Conservation (phyloP, 2,113 vertebrate species). For the Hipposideros armiger region DNA sequence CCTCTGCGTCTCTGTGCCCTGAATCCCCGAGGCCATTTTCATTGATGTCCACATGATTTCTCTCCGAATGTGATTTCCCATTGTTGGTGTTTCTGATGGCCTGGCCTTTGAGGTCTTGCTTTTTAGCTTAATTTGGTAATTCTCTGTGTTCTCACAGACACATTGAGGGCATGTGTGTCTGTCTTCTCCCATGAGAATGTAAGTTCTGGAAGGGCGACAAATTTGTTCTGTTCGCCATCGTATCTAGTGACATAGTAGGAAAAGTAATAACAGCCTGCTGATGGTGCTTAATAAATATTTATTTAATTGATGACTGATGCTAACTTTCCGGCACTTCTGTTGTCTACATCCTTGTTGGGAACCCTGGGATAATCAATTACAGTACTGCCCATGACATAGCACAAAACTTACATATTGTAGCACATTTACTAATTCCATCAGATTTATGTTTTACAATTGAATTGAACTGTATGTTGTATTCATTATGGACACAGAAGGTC, state of each 20-base stretch:
- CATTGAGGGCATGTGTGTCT: not conserved
- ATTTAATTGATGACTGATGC: too few species aligned
- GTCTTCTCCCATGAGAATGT: not conserved
- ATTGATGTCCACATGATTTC: not conserved
- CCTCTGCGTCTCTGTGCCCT: not conserved
- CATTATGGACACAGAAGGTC: not conserved
- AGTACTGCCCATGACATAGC: not conserved
- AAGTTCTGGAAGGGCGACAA: not conserved
- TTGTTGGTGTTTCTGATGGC: not conserved
- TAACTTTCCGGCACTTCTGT: not conserved
- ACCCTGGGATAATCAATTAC: not conserved
- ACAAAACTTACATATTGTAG: not conserved
- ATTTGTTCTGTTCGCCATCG: not conserved
- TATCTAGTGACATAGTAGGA: not conserved
- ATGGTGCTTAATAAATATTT: not conserved
- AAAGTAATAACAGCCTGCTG: fast-evolving
- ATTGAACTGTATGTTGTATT: not conserved
- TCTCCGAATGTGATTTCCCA: not conserved
- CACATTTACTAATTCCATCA: not conserved
- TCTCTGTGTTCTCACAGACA: not conserved
- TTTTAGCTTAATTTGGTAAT: not conserved
- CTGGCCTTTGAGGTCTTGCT: not conserved
- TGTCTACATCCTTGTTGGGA: not conserved
- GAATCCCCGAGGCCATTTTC: not conserved
- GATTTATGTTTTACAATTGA: not conserved